A percentile compares a stretch with the other conserved stretches of the same genome.
These are phyloP conservation scores for Bombycilla garrulus DNA, from an alignment of 2,113 vertebrate species.

Conservation along the genomic window DNA sequence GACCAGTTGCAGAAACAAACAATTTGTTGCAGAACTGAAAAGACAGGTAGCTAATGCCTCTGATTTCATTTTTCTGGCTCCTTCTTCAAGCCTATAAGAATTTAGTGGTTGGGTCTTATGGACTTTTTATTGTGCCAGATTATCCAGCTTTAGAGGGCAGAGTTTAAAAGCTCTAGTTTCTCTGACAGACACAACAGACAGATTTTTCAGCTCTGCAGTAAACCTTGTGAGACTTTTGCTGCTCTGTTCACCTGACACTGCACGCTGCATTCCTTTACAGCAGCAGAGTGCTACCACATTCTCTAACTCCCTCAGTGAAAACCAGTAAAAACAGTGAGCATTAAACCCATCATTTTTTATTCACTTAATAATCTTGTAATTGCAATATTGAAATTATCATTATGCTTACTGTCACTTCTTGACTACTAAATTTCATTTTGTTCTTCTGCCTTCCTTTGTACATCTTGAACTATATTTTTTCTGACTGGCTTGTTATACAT, in stretches of 20 bases:
- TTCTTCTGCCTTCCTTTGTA: neutral
- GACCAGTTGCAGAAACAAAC: neutral
- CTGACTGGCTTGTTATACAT: neutral
- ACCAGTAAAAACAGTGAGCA: neutral
- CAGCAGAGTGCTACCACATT: neutral
- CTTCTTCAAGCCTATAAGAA: neutral
- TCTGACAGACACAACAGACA: constrained; percentile 7
- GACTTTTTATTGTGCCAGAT: neutral
- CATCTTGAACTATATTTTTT: neutral
- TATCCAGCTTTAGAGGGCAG: neutral
- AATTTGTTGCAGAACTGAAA: neutral
- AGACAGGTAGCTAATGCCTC: neutral
- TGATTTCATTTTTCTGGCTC: neutral
- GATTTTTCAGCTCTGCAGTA: neutral
- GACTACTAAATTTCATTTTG: neutral
- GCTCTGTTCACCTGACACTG: neutral
- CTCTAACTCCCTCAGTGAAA: neutral
- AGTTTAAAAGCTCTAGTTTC: neutral
- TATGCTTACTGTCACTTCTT: neutral
- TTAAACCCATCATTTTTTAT: neutral
- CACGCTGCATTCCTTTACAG: neutral
- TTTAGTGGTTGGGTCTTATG: neutral
- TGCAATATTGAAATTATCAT: neutral
- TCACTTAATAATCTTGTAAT: neutral
- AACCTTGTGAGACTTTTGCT: neutral